These are phyloP conservation scores for Pholis gunnellus DNA, from an alignment of 2,113 vertebrate genomes.

Conservation along the genomic window DNA sequence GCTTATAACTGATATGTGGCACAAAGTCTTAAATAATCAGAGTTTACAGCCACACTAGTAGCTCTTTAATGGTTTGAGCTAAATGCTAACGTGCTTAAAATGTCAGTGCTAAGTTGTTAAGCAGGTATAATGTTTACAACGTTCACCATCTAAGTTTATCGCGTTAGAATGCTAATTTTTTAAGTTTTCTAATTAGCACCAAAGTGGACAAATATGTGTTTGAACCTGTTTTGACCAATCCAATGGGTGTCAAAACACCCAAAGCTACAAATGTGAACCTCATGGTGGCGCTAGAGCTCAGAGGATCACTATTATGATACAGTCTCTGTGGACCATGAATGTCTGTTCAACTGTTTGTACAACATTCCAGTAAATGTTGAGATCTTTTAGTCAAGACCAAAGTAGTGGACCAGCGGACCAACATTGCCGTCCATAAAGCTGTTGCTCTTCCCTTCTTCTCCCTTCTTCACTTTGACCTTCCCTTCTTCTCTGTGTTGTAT, in stretches of 20 bases:
- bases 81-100: background rate
- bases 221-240: background rate
- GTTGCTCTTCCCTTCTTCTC: too few relatives aligned
- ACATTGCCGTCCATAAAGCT: background rate
- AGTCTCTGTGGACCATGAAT: background rate
- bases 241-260: background rate
- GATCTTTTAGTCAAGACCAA: background rate
- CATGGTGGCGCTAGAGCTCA: background rate
- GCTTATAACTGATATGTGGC: background rate
- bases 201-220: background rate
- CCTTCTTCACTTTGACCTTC: background rate
- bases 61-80: background rate
- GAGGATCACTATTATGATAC: background rate
- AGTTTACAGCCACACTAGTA: background rate
- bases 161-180: background rate
- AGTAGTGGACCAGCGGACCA: background rate
- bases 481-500: conserved; percentile 6
- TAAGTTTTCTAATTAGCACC: background rate
- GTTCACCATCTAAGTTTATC: background rate
- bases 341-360: background rate
- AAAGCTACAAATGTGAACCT: background rate
- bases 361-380: background rate
- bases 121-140: background rate
- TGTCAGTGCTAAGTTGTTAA: background rate
- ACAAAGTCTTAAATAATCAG: background rate